A percentile compares a stretch with the other conserved stretches of the same genome.
phyloP scores from a whole-genome alignment of 2,113 vertebrate species.

The Hypocryptadius cinnamomeus region DNA sequence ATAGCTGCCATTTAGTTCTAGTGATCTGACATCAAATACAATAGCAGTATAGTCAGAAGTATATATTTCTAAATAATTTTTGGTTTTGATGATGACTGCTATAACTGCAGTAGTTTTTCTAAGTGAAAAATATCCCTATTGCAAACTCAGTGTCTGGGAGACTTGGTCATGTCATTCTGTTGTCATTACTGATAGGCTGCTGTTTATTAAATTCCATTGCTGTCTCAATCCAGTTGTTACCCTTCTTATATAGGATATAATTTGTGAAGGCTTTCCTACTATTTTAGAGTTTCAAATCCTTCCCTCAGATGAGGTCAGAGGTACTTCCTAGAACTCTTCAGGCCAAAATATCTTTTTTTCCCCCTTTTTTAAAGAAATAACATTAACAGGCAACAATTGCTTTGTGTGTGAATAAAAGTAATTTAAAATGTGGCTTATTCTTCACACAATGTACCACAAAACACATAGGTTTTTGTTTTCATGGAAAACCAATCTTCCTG shows the following conservation, averaged over 20 bases:
- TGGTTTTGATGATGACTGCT: neutral
- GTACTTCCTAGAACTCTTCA: neutral
- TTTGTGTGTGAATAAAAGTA: neutral
- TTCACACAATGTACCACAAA: neutral
- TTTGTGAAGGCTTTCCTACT: neutral
- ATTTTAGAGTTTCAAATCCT: neutral
- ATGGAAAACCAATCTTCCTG: neutral
- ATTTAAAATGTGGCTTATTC: neutral
- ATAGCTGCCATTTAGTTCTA: neutral
- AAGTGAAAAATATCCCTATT: neutral
- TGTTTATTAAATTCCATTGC: neutral
- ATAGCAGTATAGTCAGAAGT: neutral
- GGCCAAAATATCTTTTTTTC: neutral
- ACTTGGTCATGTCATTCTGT: neutral
- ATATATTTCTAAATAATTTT: neutral
- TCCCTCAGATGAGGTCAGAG: neutral
- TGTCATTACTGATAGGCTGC: neutral
- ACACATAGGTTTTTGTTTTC: neutral
- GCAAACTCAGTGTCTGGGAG: neutral
- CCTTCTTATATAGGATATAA: neutral
- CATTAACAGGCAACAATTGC: neutral
- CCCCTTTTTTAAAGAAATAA: rapidly evolving
- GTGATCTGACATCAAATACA: neutral
- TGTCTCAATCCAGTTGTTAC: neutral
- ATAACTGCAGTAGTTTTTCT: neutral